Conservation (phyloP, 2,797 vertebrate genomes). For the Danio jaintianensis region DNA sequence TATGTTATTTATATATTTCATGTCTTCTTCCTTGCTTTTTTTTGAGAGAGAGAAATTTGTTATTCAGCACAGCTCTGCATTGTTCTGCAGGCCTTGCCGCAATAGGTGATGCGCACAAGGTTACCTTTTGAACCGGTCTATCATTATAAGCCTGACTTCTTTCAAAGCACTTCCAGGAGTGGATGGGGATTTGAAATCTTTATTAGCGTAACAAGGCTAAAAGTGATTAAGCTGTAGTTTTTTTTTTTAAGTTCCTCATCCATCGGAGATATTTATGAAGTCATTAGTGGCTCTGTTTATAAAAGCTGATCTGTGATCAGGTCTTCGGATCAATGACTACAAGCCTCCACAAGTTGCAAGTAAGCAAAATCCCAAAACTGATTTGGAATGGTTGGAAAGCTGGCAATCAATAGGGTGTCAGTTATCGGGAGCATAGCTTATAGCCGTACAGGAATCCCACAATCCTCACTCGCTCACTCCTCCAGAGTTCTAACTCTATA, state of each 20-base stretch:
- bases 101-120: conserved; percentile 59
- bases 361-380: conserved; percentile 28
- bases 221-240: conserved; percentile 47
- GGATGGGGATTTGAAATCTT: conserved; percentile 55
- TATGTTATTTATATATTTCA: conserved; percentile 60
- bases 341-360: background rate
- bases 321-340: conserved; percentile 12
- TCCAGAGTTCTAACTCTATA: conserved; percentile 39
- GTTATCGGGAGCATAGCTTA: conserved; percentile 20
- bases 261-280: conserved; percentile 35
- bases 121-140: conserved; percentile 59
- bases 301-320: conserved; percentile 23
- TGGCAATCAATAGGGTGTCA: conserved; percentile 1
- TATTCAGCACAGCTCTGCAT: conserved; percentile 58
- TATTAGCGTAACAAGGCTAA: conserved; percentile 46
- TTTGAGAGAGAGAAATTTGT: conserved; percentile 57
- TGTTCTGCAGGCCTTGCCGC: conserved; percentile 63
- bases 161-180: conserved; percentile 50
- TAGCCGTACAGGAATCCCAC: conserved; percentile 20
- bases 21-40: conserved; percentile 55
- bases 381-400: conserved; percentile 18
- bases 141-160: conserved; percentile 53
- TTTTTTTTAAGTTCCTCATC: background rate
- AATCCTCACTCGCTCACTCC: conserved; percentile 15
- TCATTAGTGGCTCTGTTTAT: conserved; percentile 4